Base-by-base conservation (phyloP, 2,888 invertebrate species). In the Hirtodrosophila trivittata region DNA sequence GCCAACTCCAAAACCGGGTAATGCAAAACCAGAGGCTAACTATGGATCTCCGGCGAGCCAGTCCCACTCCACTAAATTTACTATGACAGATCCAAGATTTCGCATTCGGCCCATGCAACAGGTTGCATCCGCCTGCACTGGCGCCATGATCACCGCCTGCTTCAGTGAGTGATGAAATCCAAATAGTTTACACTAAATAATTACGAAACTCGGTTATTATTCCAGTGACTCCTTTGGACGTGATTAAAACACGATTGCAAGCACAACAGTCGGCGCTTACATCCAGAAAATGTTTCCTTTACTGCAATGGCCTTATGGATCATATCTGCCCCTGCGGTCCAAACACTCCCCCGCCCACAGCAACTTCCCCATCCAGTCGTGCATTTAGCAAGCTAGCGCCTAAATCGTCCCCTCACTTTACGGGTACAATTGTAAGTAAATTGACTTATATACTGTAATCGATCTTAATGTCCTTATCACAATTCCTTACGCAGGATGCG, bases 291-390 rank as follows among this genome's bases (percentile, higher is more conserved):
- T 98, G 98, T 91, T 99, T 97, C 89, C 91, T 99, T 5, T 99
- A 98, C 90, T 98, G 98, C 89, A 99, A 99, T 92, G 99, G 99
- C 0, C 92, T 99, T 8, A 99, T 99, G 98, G 99, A 99, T 91
- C 98, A 99, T 89, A 91, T 98, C 30, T 99, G 98, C 89, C 94
- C 95, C 9, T 97, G 97, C 91, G 92, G 93, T 12, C 90, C 92
- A 1, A 89, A 89, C 30, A 75, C 85, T 1, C 87, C 88, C 0
- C 38, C 58, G 1, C 86, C 83, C 0, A 69, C 69, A 4, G 59
- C 59, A 5, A n/a, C 37, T 1, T 3, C 28, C 1, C 28, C 7
- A 28, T 43, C 67, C 3, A 58, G 66, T 16, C 60, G 59, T 14
- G 50, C 74, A 45, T 57, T 43, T 52, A 54, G 45, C 3, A 88